Evolutionary conservation across 2,797 vertebrate genomes (phyloP).

Genomic region (Falco rusticolus): DNA sequence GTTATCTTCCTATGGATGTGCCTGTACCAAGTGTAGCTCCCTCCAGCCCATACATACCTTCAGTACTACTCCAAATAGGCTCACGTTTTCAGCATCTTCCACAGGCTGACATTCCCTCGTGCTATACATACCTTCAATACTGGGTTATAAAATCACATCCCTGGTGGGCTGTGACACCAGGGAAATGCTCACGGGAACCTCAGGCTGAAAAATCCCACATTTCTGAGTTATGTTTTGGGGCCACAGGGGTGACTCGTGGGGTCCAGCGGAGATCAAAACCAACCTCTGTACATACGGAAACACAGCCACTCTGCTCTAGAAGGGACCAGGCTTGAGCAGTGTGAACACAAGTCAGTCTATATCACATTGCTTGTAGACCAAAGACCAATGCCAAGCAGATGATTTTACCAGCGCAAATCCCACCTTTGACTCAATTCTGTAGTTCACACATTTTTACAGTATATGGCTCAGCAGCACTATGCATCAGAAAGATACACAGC

Average conservation of each 20-base stretch:
- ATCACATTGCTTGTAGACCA: neutral
- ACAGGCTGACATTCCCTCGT: neutral
- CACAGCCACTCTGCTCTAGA: neutral
- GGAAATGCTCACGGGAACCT: fast-evolving
- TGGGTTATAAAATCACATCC: neutral
- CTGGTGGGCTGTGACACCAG: neutral
- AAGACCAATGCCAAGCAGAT: neutral
- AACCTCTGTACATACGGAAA: neutral
- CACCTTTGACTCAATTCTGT: neutral
- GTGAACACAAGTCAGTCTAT: neutral
- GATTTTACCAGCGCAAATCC: neutral
- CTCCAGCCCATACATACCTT: neutral
- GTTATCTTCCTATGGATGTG: neutral
- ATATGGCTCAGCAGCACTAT: neutral
- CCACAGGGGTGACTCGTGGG: neutral
- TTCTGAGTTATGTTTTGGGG: neutral
- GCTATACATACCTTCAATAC: neutral
- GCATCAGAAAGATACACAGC: neutral
- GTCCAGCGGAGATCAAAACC: neutral
- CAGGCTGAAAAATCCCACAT: neutral
- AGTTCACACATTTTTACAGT: neutral
- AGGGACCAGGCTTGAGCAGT: neutral
- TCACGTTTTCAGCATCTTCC: neutral
- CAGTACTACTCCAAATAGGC: neutral
- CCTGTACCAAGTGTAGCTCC: neutral